Evolutionary conservation across 2,888 invertebrate species (phyloP), one percentile per base, ranked within the genome.

Genomic region (Liposcelis brunnea): DNA sequence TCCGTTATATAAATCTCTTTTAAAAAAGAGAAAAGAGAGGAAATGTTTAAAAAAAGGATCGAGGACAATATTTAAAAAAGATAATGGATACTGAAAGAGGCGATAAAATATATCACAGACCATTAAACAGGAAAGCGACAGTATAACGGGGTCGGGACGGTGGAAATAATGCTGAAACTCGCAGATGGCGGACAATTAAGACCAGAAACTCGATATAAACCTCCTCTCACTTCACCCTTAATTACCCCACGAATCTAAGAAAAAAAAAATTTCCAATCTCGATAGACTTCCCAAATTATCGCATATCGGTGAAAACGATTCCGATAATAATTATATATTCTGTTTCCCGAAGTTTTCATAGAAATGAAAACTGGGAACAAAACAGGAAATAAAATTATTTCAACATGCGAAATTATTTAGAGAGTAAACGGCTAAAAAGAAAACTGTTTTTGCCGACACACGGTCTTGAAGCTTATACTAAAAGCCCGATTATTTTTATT

Each of bases 51-150:
- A 16, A n/a, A 16, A 16, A 16, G 35, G 35, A 35, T 35, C 35
- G 14, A 35, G 15, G 35, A 35, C 35, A 35, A 35, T 35, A 35
- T 35, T 35, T 35, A 35, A 35, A 35, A 35, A 35, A 35, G 35
- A 35, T 35, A 35, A 35, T 35, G 35, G 35, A 35, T 16, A 35
- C 35, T 10, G 35, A 35, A 35, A 35, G 35, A 35, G 35, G 35
- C 35, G 35, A 35, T 35, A 35, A 35, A 35, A 35, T 35, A 35
- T 16, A 14, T 14, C 35, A 35, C 35, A 16, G 15, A 14, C 35
- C 35, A 35, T 35, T 35, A 35, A 35, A 14, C 16, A 14, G 14
- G 16, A 16, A 26, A 26, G 26, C 26, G 26, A 26, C 15, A 16
- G 35, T 35, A 35, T 14, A 35, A 35, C 15, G 35, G 35, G 35